Percentiles rank a stretch among this genome's conserved stretches.
phyloP scores from a whole-genome alignment of 1,140 invertebrate species.

The Macrobrachium rosenbergii region DNA sequence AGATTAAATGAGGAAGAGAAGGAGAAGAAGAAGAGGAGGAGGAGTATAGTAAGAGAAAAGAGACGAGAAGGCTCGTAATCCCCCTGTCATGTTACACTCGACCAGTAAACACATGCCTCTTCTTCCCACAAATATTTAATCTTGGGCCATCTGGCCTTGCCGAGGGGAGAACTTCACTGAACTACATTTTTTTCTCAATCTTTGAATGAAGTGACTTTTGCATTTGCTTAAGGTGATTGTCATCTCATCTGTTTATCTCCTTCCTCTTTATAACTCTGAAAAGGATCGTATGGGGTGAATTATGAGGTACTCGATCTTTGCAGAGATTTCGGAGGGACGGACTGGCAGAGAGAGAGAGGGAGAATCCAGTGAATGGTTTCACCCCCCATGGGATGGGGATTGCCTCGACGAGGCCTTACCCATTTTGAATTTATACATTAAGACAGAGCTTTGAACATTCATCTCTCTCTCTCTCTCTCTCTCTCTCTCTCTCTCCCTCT shows the following conservation, averaged over 20 bases:
- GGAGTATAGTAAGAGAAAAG: neutral
- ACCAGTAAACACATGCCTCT: too few relatives aligned
- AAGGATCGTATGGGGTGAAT: too few relatives aligned
- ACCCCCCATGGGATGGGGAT: neutral
- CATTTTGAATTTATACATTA: neutral
- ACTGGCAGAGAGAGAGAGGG: constrained; percentile 13
- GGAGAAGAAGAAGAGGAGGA: constrained; percentile 1
- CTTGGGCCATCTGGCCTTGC: too few relatives aligned
- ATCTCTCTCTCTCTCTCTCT: constrained; percentile 19
- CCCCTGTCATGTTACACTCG: too few relatives aligned
- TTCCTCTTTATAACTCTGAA: too few relatives aligned
- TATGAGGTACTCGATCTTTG: too few relatives aligned
- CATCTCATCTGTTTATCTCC: too few relatives aligned
- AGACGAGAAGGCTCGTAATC: neutral
- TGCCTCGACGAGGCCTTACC: neutral
- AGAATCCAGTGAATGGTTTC: neutral
- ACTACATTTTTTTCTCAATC: too few relatives aligned
- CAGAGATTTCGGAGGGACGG: constrained; percentile 19
- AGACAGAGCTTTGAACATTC: neutral
- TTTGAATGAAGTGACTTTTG: too few relatives aligned
- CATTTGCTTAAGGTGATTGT: too few relatives aligned
- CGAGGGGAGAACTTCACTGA: too few relatives aligned
- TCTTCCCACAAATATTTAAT: too few relatives aligned
- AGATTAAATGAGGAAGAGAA: constrained; percentile 16
- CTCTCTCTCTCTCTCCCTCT: constrained; percentile 16